Evolutionary conservation across 2,888 invertebrate genomes (phyloP), one percentile per base, ranked within the genome.

Genomic region (Platyscelio sp.): DNA sequence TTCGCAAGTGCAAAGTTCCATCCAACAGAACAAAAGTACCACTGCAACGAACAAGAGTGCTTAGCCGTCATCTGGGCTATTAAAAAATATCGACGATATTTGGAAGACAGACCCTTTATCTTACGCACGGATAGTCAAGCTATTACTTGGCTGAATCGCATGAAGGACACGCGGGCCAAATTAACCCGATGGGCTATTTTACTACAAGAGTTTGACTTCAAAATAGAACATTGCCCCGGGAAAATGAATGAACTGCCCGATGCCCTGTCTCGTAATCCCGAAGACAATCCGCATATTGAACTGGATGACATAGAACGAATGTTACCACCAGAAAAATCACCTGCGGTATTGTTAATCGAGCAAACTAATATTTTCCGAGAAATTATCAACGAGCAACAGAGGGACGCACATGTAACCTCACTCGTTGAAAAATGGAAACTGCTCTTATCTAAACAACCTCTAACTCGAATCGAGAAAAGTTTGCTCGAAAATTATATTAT

Each of bases 121-220:
- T 67, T 89, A 0, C 54, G 83, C 9, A 89, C 88, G 0, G 88
- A 89, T 58, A 87, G 80, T 20, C 38, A 40, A 11, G 88, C 86
- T 0, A 58, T 89, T 0, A 81, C 76, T 0, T 89, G 88, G 90
- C 72, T 89, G 1, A 7, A 81, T 0, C 51, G 40, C 0, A 38
- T 86, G 6, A 88, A 86, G 38, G 88, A 87, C 15, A 43, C 68
- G 1, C 71, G 78, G 2, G 27, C 81, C 4, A 88, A 89, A 56
- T 60, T 88, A 0, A 81, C 75, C 0, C 74, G 89, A 2, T 88
- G 88, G 88, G 68, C 87, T 0, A 49, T 88, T 0, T 63, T 85
- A 2, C 63, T 89, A 1, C 79, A 81, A 18, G 85, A 86, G 15
- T 87, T 79, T 27, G 40, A 56, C 11, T 87, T 87, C 63, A n/a